Evolutionary conservation across 2,797 vertebrate genomes (phyloP).

Genomic region (Mormyrus hasselquistii): DNA sequence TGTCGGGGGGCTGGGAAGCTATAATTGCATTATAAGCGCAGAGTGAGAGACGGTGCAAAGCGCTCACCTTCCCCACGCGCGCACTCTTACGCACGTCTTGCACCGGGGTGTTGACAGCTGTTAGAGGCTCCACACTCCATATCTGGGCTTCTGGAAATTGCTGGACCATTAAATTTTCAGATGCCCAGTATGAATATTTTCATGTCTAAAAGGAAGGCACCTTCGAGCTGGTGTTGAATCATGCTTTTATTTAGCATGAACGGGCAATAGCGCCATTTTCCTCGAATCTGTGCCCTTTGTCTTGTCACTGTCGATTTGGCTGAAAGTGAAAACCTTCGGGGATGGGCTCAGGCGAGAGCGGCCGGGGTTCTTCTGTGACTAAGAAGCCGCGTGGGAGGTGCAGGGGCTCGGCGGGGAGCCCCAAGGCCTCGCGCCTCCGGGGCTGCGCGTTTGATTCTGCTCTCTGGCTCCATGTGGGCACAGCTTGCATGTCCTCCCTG

Average conservation of each 20-base stretch:
- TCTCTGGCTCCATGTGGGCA: background rate
- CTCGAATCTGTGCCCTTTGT: background rate
- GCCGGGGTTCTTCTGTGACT: background rate
- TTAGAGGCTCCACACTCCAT: background rate
- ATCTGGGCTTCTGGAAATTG: background rate
- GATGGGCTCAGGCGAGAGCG: background rate
- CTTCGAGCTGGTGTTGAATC: background rate
- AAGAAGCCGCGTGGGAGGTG: background rate
- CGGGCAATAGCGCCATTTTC: background rate
- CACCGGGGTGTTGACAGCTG: background rate
- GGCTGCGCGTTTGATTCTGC: background rate
- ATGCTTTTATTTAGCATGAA: slow-evolving; percentile 14
- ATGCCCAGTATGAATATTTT: background rate
- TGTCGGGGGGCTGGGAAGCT: background rate
- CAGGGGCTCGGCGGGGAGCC: background rate
- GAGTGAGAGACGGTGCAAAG: background rate
- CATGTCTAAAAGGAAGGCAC: background rate
- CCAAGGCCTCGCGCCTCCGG: background rate
- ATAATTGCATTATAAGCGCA: background rate
- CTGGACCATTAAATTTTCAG: background rate
- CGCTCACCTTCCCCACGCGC: background rate
- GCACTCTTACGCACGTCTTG: background rate
- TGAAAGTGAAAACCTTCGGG: background rate
- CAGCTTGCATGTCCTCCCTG: background rate
- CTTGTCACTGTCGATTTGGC: background rate